A percentile compares a stretch with the other conserved stretches of the same genome.
phyloP scores from a whole-genome alignment of 1,140 invertebrate species.

The Lepeophtheirus salmonis region DNA sequence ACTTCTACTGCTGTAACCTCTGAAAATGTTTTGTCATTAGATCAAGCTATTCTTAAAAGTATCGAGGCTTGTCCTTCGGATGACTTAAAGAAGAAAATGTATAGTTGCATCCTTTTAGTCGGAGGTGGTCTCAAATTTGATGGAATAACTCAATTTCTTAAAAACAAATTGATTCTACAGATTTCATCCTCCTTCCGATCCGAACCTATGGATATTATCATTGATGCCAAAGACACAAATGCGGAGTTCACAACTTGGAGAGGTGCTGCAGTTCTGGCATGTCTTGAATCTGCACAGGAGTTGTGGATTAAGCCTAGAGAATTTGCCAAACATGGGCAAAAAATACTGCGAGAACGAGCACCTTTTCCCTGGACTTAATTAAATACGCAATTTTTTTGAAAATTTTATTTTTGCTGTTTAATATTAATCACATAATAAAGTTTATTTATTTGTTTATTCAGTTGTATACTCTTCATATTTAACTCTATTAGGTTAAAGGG shows the following conservation, averaged over 20 bases:
- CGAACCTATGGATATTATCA: slow-evolving; percentile 60
- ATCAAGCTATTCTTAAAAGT: slow-evolving; percentile 72
- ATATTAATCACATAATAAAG: no score
- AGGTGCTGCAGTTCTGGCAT: slow-evolving; percentile 76
- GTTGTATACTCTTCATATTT: no score
- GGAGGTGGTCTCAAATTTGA: slow-evolving; percentile 73
- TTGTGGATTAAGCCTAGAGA: slow-evolving; percentile 70
- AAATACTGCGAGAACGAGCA: slow-evolving; percentile 56
- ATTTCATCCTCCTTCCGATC: slow-evolving; percentile 55
- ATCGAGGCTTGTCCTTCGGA: slow-evolving; percentile 75
- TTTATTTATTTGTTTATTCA: no score
- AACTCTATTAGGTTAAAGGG: no score
- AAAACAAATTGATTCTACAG: slow-evolving; percentile 57
- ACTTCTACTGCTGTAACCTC: not conserved
- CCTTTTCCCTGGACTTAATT: slow-evolving; percentile 31
- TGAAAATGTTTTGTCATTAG: slow-evolving; percentile 53
- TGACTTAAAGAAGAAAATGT: slow-evolving; percentile 83
- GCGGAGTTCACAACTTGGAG: slow-evolving; percentile 75
- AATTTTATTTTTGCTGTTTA: no score
- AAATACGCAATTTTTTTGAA: no score
- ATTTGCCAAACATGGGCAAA: slow-evolving; percentile 65
- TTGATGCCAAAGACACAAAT: slow-evolving; percentile 69
- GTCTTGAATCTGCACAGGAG: slow-evolving; percentile 74
- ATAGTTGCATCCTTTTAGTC: slow-evolving; percentile 72
- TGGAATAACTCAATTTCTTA: slow-evolving; percentile 66